Conservation (phyloP, 1,140 invertebrate species). For the Drosophila insularis region DNA sequence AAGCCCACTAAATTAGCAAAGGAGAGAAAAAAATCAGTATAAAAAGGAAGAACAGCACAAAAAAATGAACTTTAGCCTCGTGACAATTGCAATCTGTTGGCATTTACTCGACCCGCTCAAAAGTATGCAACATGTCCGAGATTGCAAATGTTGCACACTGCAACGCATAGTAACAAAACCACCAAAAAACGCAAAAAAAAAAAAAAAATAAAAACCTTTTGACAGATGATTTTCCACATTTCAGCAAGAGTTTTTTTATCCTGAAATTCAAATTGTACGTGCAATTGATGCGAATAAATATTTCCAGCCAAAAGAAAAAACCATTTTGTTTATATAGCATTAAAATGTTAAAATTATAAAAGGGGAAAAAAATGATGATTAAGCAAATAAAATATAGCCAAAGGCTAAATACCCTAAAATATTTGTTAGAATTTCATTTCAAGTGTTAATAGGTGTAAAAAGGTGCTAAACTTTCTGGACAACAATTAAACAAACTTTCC, state of each 20-base stretch:
- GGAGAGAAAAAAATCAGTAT: not conserved
- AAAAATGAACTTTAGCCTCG: constrained; percentile 11
- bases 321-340: constrained; percentile 49
- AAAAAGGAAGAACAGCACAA: not conserved
- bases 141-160: constrained; percentile 28
- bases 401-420: not conserved
- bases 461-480: too few relatives aligned
- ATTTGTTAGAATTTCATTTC: too few relatives aligned
- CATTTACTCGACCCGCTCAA: constrained; percentile 43
- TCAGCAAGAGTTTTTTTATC: constrained; percentile 28
- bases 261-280: constrained; percentile 33
- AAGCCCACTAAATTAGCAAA: constrained; percentile 18
- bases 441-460: too few relatives aligned
- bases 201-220: constrained; percentile 15
- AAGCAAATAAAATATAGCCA: constrained; percentile 6
- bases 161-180: constrained; percentile 24
- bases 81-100: constrained; percentile 14
- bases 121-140: constrained; percentile 46
- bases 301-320: constrained; percentile 10
- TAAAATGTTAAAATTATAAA: constrained; percentile 42
- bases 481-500: too few relatives aligned
- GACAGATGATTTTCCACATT: constrained; percentile 67
- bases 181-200: not conserved
- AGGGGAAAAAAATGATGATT: constrained; percentile 16
- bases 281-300: constrained; percentile 54